A percentile compares a stretch with the other conserved stretches of the same genome.
Conservation (phyloP, 1,140 invertebrate genomes). For the Zaprionus lachaisei region DNA sequence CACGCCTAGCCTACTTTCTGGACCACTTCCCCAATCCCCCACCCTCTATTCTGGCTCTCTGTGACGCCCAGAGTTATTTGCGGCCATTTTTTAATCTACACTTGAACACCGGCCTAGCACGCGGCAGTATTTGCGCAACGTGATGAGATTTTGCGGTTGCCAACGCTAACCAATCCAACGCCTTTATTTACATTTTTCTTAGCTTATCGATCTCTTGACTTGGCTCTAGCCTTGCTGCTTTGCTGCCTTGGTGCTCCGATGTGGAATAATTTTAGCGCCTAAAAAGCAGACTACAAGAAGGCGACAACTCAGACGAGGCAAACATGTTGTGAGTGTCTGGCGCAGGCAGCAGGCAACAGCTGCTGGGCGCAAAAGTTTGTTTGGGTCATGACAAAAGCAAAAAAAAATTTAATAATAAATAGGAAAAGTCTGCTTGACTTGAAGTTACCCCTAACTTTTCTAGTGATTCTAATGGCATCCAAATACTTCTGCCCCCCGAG, state of each 20-base stretch:
- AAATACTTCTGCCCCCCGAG: neutral
- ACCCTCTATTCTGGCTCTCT: neutral
- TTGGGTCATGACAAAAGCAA: constrained; percentile 12
- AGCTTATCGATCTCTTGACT: constrained; percentile 67
- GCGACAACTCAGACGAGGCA: constrained; percentile 7
- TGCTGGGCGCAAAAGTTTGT: constrained; percentile 24
- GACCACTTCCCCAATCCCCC: neutral
- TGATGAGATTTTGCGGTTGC: constrained; percentile 78
- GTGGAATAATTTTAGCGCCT: constrained; percentile 29
- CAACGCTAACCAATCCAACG: constrained; percentile 38
- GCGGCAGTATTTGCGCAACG: constrained; percentile 78
- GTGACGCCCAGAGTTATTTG: constrained; percentile 69
- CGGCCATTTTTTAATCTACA: constrained; percentile 80
- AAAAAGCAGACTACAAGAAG: constrained; percentile 22
- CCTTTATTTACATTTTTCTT: constrained; percentile 76
- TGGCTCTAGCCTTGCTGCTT: constrained; percentile 32
- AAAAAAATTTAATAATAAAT: constrained; percentile 19
- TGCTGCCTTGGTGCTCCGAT: constrained; percentile 24
- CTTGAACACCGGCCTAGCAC: constrained; percentile 68
- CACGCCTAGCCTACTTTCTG: constrained; percentile 22
- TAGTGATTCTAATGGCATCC: neutral
- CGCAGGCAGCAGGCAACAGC: constrained; percentile 28
- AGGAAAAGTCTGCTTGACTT: constrained; percentile 28
- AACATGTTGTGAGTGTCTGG: constrained; percentile 4
- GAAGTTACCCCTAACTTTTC: constrained; percentile 2